Percentiles rank a stretch among this genome's conserved stretches.
Conservation (phyloP, 37 sponge, comb jelly and placozoan genomes). For the Chondrilla cf. caribensis region DNA sequence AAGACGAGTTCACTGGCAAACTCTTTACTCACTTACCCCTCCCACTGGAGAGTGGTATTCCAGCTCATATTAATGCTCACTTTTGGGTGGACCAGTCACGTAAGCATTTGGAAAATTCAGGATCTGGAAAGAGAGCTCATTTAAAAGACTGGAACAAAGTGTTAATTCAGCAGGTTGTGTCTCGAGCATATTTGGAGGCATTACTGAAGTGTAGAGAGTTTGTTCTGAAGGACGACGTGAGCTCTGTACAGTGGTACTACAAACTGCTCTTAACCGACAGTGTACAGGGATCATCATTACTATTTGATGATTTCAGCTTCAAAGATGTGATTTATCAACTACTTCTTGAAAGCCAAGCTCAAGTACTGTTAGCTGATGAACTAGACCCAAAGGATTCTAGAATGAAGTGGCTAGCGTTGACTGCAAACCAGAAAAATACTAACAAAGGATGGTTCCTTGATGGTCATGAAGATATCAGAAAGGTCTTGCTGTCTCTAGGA, state of each 20-base stretch:
- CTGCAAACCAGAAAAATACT: not conserved
- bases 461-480: not conserved
- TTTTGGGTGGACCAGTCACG: slow-evolving; percentile 68
- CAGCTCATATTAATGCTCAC: slow-evolving; percentile 74
- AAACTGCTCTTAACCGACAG: slow-evolving; percentile 21
- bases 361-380: slow-evolving; percentile 9
- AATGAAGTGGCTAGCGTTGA: slow-evolving; percentile 7
- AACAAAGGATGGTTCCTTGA: slow-evolving; percentile 10
- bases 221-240: not conserved
- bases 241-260: slow-evolving; percentile 34
- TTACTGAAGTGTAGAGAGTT: slow-evolving; percentile 15
- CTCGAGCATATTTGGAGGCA: slow-evolving; percentile 38
- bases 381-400: not conserved
- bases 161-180: slow-evolving; percentile 20
- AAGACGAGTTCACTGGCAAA: not conserved
- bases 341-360: not conserved
- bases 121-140: no score
- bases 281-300: not conserved
- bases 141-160: slow-evolving; percentile 36
- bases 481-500: slow-evolving; percentile 28
- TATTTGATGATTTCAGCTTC: not conserved
- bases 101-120: slow-evolving; percentile 45
- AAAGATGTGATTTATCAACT: not conserved
- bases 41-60: slow-evolving; percentile 33
- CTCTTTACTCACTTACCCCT: slow-evolving; percentile 63